These are phyloP conservation scores for Poliocrania exsul DNA, from an alignment of 2,797 vertebrate species.

Conservation along the genomic window DNA sequence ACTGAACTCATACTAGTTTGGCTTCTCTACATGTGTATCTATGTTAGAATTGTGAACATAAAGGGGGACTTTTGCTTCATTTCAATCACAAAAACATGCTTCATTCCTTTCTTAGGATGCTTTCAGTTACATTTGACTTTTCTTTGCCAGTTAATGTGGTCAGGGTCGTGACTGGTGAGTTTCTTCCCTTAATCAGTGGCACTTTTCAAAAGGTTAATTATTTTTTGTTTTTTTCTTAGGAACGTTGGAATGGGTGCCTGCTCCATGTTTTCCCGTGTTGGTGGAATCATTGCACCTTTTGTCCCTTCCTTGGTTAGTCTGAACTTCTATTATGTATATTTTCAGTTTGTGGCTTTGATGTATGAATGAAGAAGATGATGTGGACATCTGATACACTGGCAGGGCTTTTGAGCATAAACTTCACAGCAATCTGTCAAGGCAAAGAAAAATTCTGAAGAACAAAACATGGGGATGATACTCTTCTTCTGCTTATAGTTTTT, in stretches of 20 bases:
- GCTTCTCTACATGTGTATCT: fast-evolving
- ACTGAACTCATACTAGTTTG: background rate
- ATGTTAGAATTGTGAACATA: background rate
- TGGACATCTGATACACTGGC: background rate
- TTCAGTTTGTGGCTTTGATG: background rate
- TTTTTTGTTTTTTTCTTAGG: constrained; percentile 54
- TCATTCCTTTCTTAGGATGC: background rate
- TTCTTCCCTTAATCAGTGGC: background rate
- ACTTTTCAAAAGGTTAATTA: background rate
- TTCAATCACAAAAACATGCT: background rate
- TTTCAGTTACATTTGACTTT: background rate
- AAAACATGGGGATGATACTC: fast-evolving
- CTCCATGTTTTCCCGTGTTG: constrained; percentile 84
- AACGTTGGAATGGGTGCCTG: constrained; percentile 82
- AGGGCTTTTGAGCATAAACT: background rate
- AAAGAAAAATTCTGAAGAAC: background rate
- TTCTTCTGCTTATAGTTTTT: background rate
- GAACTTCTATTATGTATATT: background rate
- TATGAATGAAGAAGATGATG: background rate
- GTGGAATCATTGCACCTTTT: constrained; percentile 84
- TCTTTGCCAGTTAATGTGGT: background rate
- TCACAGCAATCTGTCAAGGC: background rate
- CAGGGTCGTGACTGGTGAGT: background rate
- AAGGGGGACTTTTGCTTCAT: background rate
- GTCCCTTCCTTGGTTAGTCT: constrained; percentile 82